Conservation (phyloP, 2,113 vertebrate species). For the Phrynosoma platyrhinos region DNA sequence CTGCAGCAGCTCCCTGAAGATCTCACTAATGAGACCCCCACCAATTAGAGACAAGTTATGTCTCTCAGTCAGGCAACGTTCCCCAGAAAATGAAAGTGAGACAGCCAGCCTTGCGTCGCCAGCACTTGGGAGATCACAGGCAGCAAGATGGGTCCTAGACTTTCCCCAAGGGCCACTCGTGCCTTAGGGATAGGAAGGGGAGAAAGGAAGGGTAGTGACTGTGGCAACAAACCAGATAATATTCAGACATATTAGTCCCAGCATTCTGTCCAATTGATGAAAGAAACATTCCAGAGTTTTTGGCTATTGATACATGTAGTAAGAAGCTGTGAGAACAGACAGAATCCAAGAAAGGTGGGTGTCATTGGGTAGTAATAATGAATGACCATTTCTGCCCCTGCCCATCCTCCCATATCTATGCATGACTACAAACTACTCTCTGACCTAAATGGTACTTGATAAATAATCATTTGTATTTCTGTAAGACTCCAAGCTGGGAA, state of each 20-base stretch:
- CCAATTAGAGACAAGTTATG: conserved; percentile 33
- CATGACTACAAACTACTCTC: neutral
- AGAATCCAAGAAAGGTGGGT: too few species aligned
- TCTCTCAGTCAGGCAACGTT: neutral
- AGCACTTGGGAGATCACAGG: neutral
- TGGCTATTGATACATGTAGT: neutral
- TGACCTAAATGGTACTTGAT: neutral
- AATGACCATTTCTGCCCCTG: too few species aligned
- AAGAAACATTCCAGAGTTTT: neutral
- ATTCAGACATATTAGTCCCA: neutral
- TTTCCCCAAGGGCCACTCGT: neutral
- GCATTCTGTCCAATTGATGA: neutral
- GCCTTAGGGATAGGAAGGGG: too few species aligned
- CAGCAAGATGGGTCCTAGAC: neutral
- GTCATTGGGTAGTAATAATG: too few species aligned
- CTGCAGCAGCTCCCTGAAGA: conserved; percentile 5
- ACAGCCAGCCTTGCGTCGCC: neutral
- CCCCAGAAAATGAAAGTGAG: neutral
- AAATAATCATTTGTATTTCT: neutral
- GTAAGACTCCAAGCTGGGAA: neutral
- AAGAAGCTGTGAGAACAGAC: too few species aligned
- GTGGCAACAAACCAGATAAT: neutral
- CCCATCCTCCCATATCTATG: neutral
- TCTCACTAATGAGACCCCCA: conserved; percentile 28
- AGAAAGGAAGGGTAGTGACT: neutral